Percentiles rank a stretch among this genome's conserved stretches.
phyloP scores from a whole-genome alignment of 2,113 vertebrate genomes.

The Oryzias curvinotus region DNA sequence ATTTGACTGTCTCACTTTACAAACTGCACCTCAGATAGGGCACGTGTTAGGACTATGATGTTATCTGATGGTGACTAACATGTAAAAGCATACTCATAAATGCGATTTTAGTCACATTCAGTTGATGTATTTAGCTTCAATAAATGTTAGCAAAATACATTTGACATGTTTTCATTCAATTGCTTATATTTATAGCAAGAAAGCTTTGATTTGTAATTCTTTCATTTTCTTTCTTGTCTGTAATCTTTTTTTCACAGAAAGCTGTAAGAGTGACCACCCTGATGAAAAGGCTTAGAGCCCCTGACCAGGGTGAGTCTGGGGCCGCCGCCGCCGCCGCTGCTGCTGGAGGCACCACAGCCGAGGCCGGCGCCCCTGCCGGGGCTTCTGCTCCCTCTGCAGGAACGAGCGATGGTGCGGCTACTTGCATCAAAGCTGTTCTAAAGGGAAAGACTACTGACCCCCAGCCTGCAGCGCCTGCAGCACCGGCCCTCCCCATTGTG shows the following conservation, averaged over 20 bases:
- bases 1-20: no score
- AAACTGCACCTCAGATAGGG: no score
- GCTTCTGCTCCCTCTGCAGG: conserved; percentile 55
- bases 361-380: conserved; percentile 39
- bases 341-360: conserved; percentile 62
- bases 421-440: conserved; percentile 57
- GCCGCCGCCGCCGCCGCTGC: conserved; percentile 57
- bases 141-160: no score
- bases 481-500: conserved; percentile 58
- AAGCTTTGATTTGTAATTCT: background rate
- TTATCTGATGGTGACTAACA: background rate
- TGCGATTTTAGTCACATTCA: no score
- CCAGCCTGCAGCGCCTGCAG: conserved; percentile 62
- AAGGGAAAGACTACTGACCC: conserved; percentile 61
- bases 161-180: no score
- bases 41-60: background rate
- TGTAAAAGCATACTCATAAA: background rate
- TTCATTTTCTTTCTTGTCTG: background rate
- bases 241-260: conserved; percentile 78
- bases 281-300: conserved; percentile 93
- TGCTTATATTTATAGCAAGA: background rate
- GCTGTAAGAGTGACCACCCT: conserved; percentile 95
- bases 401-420: conserved; percentile 27
- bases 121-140: no score
- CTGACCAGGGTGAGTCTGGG: conserved; percentile 83